Evolutionary conservation across 2,113 vertebrate species (phyloP).

Genomic region (Spilogale gracilis): DNA sequence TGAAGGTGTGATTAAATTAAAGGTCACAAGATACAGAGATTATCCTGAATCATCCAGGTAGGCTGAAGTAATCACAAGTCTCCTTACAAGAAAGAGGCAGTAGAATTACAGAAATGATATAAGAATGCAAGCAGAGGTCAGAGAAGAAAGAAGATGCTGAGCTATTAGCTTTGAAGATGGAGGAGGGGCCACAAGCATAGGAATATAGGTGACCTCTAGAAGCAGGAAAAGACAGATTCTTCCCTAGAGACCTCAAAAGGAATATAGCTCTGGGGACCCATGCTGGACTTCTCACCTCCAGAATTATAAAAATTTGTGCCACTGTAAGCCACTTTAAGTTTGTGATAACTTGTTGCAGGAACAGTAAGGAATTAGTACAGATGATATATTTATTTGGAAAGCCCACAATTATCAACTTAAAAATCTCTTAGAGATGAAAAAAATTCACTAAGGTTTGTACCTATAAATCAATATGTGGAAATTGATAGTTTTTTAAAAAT

Average conservation of each 20-base stretch:
- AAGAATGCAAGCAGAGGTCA: not conserved
- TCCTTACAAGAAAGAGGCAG: not conserved
- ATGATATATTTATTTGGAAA: not conserved
- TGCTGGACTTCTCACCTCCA: not conserved
- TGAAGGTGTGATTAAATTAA: not conserved
- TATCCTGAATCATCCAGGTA: not conserved
- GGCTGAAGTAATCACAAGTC: not conserved
- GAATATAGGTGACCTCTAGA: not conserved
- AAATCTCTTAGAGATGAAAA: conserved; percentile 16
- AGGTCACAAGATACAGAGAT: not conserved
- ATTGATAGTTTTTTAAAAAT: not conserved
- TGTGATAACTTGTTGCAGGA: not conserved
- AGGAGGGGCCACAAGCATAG: not conserved
- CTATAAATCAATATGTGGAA: not conserved
- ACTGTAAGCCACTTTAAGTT: not conserved
- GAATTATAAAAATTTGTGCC: not conserved
- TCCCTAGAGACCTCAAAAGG: not conserved
- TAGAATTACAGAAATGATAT: not conserved
- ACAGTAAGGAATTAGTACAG: not conserved
- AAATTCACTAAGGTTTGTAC: not conserved
- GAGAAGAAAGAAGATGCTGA: not conserved
- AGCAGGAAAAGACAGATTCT: not conserved
- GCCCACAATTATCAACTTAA: not conserved
- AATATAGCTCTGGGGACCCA: not conserved
- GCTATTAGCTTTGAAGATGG: not conserved